A percentile compares a stretch with the other conserved stretches of the same genome.
These are phyloP conservation scores for Bubo bubo DNA, from an alignment of 2,113 vertebrate genomes.

Conservation along the genomic window DNA sequence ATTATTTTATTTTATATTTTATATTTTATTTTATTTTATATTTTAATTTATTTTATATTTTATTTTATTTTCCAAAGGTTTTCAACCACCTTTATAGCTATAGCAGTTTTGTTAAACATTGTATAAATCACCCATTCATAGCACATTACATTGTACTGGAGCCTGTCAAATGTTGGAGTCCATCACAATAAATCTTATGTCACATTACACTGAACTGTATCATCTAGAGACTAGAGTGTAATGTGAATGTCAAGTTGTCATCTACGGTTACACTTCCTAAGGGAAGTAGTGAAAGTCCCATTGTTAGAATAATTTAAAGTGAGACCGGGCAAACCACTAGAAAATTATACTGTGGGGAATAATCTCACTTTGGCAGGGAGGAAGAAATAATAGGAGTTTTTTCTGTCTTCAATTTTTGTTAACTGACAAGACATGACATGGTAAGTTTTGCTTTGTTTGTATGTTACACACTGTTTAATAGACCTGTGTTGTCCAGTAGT, in stretches of 20 bases:
- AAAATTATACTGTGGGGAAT: neutral
- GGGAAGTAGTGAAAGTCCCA: neutral
- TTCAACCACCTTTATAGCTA: neutral
- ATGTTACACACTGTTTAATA: neutral
- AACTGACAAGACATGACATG: neutral
- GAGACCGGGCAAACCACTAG: neutral
- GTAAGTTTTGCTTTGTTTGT: neutral
- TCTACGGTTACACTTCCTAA: neutral
- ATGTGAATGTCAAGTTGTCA: slow-evolving; percentile 48
- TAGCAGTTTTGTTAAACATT: neutral
- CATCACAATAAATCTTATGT: slow-evolving; percentile 29
- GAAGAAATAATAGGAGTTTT: neutral
- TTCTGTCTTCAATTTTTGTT: neutral
- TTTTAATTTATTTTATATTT: neutral
- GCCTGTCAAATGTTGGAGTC: slow-evolving; percentile 17
- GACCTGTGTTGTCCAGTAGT: neutral
- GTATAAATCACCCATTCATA: neutral
- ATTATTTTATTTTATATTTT: neutral
- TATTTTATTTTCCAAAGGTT: neutral
- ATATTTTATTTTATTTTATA: neutral
- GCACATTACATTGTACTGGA: neutral
- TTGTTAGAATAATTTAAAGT: slow-evolving; percentile 36
- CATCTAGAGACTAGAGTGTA: neutral
- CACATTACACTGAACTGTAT: neutral
- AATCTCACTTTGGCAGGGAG: neutral